Percentiles rank a stretch among this genome's conserved stretches.
Conservation (phyloP, 2,113 vertebrate genomes). For the Mellivora capensis region DNA sequence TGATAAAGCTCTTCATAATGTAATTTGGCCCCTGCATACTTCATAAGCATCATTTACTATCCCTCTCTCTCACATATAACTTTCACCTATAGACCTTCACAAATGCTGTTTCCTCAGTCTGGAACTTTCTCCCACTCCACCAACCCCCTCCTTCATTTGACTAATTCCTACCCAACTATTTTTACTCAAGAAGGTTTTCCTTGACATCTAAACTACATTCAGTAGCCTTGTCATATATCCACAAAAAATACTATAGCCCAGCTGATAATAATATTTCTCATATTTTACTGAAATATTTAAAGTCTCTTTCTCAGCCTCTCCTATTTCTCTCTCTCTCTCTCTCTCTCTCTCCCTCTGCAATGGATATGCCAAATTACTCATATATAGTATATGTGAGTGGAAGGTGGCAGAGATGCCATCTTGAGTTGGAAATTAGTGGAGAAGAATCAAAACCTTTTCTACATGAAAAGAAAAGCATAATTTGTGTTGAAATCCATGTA, state of each 20-base stretch:
- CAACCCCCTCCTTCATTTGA: background rate
- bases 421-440: background rate
- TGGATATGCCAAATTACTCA: background rate
- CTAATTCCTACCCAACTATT: background rate
- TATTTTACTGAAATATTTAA: background rate
- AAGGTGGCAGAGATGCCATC: background rate
- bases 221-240: background rate
- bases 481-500: conserved; percentile 22
- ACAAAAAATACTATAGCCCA: background rate
- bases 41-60: background rate
- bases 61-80: background rate
- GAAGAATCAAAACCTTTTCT: background rate
- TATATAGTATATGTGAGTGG: background rate
- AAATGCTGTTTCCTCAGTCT: background rate
- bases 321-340: background rate
- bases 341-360: background rate
- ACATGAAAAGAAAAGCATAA: conserved; percentile 14
- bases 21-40: background rate
- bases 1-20: background rate
- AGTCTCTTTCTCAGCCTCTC: background rate
- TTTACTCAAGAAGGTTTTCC: background rate
- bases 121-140: background rate
- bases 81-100: background rate
- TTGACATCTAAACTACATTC: background rate
- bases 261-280: background rate